These are phyloP conservation scores for Steinernema khuongi DNA, from an alignment of 1,140 invertebrate genomes.

Conservation along the genomic window DNA sequence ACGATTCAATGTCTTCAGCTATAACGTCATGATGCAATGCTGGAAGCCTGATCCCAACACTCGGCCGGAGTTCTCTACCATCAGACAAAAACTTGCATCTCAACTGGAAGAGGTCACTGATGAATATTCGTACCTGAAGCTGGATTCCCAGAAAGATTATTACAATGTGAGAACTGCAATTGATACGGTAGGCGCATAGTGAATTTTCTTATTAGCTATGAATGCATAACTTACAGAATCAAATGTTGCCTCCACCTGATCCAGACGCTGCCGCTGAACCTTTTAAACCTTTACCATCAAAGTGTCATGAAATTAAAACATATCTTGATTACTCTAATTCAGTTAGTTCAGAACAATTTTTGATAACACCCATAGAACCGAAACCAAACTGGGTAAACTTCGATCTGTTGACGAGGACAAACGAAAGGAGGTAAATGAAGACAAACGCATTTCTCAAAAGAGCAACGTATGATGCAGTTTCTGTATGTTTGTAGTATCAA, in stretches of 20 bases:
- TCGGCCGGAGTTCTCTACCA: slow-evolving; percentile 44
- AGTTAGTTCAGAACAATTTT: neutral
- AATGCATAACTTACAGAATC: too few species aligned
- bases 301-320: neutral
- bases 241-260: neutral
- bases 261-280: neutral
- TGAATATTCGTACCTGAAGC: slow-evolving; percentile 56
- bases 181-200: slow-evolving; percentile 12
- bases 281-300: neutral
- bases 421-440: neutral
- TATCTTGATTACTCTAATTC: neutral
- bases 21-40: slow-evolving; percentile 52
- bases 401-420: neutral
- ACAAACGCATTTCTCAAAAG: neutral
- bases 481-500: too few species aligned
- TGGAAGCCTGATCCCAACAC: slow-evolving; percentile 44
- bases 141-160: slow-evolving; percentile 54
- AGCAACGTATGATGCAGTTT: too few species aligned
- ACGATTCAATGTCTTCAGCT: slow-evolving; percentile 42
- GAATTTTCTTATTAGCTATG: too few species aligned
- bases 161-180: slow-evolving; percentile 43
- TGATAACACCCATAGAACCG: neutral
- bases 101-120: slow-evolving; percentile 56
- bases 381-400: neutral
- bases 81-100: slow-evolving; percentile 50